Evolutionary conservation across 1,140 invertebrate genomes (phyloP).

Genomic region (Danaus melanippus): DNA sequence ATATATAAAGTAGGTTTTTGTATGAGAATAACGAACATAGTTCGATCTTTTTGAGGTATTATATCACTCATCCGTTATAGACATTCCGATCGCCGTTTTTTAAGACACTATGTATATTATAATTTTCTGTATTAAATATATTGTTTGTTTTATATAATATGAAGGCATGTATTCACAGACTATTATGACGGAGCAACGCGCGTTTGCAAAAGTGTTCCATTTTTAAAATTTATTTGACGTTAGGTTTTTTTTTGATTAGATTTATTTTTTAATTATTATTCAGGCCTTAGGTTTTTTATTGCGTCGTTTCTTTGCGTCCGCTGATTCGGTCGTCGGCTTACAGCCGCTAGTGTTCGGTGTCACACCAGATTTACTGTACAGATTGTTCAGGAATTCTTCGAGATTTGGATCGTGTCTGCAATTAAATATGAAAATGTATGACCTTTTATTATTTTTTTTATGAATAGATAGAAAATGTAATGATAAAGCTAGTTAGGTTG

Average conservation of each 20-base stretch:
- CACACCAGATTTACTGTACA: conserved; percentile 59
- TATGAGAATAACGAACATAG: too few species aligned
- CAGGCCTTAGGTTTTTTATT: conserved; percentile 58
- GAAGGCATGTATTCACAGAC: conserved; percentile 36
- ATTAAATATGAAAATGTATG: conserved; percentile 4
- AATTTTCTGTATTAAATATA: conserved; percentile 11
- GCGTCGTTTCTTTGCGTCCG: conserved; percentile 43
- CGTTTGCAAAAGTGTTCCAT: conserved; percentile 5
- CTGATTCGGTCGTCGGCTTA: conserved; percentile 28
- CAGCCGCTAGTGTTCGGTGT: conserved; percentile 29
- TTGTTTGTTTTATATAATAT: conserved; percentile 23
- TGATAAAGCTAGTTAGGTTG: too few species aligned
- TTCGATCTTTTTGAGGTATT: too few species aligned
- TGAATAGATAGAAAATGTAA: too few species aligned
- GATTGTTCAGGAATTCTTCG: conserved; percentile 67
- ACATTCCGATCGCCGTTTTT: too few species aligned
- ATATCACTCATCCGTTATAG: too few species aligned
- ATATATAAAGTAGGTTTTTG: too few species aligned
- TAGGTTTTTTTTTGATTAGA: conserved; percentile 11
- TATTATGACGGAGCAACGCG: conserved; percentile 16
- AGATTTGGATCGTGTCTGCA: conserved; percentile 63
- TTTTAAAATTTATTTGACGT: conserved; percentile 6
- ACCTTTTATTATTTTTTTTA: too few species aligned
- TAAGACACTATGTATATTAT: too few species aligned
- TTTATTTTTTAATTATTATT: conserved; percentile 8